These are phyloP conservation scores for Sylvilagus floridanus DNA, from an alignment of 2,797 vertebrate species.

Conservation along the genomic window DNA sequence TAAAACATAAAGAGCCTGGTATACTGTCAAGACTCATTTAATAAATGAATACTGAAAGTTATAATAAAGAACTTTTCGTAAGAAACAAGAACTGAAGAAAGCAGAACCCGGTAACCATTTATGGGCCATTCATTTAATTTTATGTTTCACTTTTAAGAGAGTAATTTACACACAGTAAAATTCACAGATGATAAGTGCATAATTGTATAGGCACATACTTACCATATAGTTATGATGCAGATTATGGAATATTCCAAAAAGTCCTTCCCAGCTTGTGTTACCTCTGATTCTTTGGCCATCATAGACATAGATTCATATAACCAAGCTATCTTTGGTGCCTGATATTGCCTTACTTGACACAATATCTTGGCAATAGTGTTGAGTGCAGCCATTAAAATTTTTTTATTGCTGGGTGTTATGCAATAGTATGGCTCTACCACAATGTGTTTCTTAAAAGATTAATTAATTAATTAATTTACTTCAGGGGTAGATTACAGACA, in stretches of 20 bases:
- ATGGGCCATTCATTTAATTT: not conserved
- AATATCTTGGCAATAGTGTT: constrained; percentile 12
- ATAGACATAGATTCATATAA: not conserved
- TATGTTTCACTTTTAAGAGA: not conserved
- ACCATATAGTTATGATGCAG: not conserved
- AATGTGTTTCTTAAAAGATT: not conserved
- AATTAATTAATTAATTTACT: no score
- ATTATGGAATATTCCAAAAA: not conserved
- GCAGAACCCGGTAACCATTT: not conserved
- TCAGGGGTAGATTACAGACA: no score
- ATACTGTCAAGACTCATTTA: not conserved
- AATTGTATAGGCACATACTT: not conserved
- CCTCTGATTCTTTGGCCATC: not conserved
- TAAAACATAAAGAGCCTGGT: not conserved
- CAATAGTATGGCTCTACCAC: not conserved
- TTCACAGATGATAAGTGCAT: constrained; percentile 21
- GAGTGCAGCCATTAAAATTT: not conserved
- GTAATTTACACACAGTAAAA: not conserved
- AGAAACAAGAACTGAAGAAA: constrained; percentile 23
- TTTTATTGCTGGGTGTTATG: not conserved
- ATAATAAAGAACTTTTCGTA: not conserved
- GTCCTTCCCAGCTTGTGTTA: not conserved
- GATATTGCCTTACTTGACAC: not conserved
- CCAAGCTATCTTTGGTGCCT: not conserved
- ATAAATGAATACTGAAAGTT: not conserved